phyloP scores from a whole-genome alignment of 2,888 invertebrate species.

The Sminthurides aquaticus region DNA sequence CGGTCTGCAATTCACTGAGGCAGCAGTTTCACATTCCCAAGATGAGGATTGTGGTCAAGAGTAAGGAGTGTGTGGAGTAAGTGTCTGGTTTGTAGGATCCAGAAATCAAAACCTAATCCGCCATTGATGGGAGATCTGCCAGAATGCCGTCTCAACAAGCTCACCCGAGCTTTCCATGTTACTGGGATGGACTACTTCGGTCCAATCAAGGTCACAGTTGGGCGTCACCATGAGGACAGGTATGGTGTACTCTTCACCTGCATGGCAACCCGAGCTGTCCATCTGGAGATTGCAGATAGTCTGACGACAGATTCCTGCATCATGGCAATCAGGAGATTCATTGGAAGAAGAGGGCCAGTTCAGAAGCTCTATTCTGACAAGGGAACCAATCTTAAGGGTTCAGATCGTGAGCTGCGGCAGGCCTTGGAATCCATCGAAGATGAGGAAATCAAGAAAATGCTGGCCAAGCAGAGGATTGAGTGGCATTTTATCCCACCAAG shows the following conservation, averaged over 20 bases:
- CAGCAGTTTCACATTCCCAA: constrained; percentile 21
- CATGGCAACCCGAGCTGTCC: constrained; percentile 17
- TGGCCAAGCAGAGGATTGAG: background rate
- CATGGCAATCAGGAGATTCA: constrained; percentile 19
- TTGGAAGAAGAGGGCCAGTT: constrained; percentile 8
- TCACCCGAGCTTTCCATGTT: background rate
- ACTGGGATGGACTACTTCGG: constrained; percentile 6
- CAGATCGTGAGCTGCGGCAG: background rate
- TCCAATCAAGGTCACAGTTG: constrained; percentile 15
- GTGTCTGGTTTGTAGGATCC: constrained; percentile 6
- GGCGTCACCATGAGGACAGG: constrained; percentile 15
- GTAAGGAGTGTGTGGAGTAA: constrained; percentile 10
- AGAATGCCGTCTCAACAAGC: background rate
- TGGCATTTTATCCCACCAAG: constrained; percentile 13
- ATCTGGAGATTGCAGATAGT: constrained; percentile 15
- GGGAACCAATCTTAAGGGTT: constrained; percentile 13
- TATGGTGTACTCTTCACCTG: constrained; percentile 21
- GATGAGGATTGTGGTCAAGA: constrained; percentile 1
- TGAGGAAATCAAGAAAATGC: background rate
- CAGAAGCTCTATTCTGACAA: constrained; percentile 2
- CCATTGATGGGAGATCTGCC: constrained; percentile 14
- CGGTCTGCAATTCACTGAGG: constrained; percentile 14
- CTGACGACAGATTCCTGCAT: constrained; percentile 18
- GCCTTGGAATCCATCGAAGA: background rate
- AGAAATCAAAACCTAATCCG: background rate